Percentiles rank a stretch among this genome's conserved stretches.
Evolutionary conservation across 2,113 vertebrate genomes (phyloP).

Genomic region (Todiramphus chloris): DNA sequence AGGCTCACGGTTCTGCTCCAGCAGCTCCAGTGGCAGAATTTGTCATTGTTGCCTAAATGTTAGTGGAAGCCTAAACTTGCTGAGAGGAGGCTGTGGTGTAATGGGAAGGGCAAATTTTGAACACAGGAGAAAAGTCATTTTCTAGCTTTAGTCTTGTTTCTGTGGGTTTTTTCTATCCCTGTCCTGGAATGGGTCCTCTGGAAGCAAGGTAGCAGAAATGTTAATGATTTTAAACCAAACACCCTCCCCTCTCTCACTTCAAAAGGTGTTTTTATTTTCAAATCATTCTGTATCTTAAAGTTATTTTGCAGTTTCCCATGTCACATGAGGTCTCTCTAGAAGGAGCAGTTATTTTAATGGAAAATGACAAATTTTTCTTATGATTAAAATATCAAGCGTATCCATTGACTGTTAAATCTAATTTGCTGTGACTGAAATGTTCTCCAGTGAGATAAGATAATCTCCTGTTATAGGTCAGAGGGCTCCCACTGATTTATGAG

Average conservation of each 20-base stretch:
- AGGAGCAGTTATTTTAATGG: constrained; percentile 46
- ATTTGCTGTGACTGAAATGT: constrained; percentile 70
- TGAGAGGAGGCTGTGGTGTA: not conserved
- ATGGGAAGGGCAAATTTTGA: not conserved
- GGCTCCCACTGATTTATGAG: constrained; percentile 75
- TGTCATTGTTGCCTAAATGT: not conserved
- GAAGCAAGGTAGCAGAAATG: not conserved
- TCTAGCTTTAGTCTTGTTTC: not conserved
- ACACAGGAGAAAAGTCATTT: not conserved
- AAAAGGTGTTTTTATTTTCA: not conserved
- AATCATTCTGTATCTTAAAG: not conserved
- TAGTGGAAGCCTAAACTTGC: not conserved
- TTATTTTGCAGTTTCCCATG: not conserved
- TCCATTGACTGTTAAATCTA: constrained; percentile 69
- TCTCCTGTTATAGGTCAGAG: constrained; percentile 70
- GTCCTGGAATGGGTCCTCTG: not conserved
- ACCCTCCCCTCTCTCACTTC: not conserved
- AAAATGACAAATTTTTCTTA: constrained; percentile 58
- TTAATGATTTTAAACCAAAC: not conserved
- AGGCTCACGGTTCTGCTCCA: not conserved
- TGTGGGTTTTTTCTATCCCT: not conserved
- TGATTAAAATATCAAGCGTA: constrained; percentile 69
- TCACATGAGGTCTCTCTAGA: not conserved
- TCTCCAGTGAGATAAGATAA: constrained; percentile 70
- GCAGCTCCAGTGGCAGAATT: not conserved